Percentiles rank a stretch among this genome's conserved stretches.
phyloP scores from a whole-genome alignment of 2,888 invertebrate genomes.

The Polymixis lichenea region DNA sequence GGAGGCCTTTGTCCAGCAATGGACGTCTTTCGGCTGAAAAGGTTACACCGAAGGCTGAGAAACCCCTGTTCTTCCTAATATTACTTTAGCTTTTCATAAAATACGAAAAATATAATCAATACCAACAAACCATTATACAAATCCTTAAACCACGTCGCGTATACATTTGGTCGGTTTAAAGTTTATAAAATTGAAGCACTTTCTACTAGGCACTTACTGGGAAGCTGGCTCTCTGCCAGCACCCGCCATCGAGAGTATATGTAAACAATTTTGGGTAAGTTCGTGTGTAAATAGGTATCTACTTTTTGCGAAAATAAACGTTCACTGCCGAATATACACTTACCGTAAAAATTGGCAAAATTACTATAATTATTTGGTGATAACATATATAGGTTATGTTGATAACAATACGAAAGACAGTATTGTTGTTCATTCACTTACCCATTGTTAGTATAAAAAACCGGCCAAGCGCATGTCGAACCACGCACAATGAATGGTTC shows the following conservation, averaged over 20 bases:
- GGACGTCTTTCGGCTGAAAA: no score
- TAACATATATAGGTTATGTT: neutral
- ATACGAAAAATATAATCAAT: no score
- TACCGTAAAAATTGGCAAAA: neutral
- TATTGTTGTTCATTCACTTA: neutral
- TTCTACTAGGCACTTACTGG: constrained; percentile 9
- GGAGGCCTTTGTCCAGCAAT: no score
- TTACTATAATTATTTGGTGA: neutral
- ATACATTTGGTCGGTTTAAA: constrained; percentile 16
- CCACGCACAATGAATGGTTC: no score
- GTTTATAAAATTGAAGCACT: constrained; percentile 31
- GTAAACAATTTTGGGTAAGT: constrained; percentile 18
- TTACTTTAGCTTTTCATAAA: neutral
- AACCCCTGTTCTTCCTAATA: neutral
- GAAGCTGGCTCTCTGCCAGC: constrained; percentile 40
- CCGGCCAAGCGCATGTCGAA: no score
- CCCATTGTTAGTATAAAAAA: neutral
- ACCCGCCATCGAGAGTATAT: constrained; percentile 4
- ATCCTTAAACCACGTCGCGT: constrained; percentile 2
- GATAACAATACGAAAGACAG: neutral
- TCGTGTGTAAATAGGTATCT: constrained; percentile 7
- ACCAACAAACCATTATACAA: neutral
- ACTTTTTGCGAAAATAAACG: neutral
- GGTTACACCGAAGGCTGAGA: neutral
- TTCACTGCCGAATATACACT: neutral